Base-by-base conservation (phyloP, 2,888 invertebrate species). In the Dugesia japonica region DNA sequence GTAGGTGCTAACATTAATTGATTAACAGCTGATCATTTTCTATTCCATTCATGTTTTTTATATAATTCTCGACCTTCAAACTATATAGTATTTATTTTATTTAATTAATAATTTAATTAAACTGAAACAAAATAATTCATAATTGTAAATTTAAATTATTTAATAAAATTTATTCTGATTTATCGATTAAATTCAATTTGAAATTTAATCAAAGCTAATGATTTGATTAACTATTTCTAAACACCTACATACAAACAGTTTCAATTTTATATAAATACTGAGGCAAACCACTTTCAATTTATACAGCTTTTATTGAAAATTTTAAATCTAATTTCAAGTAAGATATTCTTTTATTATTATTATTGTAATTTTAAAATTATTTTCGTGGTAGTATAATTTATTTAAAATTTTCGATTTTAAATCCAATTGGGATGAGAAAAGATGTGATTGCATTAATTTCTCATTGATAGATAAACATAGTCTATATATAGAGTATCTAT, bases 1-100 rank as follows among this genome's bases (percentile, higher is more conserved):
- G 56, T 56, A 56, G 56, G 56, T 56, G 56, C 56, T 4, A n/a
- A n/a, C 56, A 56, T 20, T 56, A 13, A n/a, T n/a, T 13, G 56
- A 56, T 56, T 56, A 56, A n/a, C 56, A 56, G 56, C 56, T 56
- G 56, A 56, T 56, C 56, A 56, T 56, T 56, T 56, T 56, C 56
- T 56, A n/a, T 56, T 56, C 56, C 56, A 56, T 56, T 56, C 56
- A 56, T 56, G 56, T 20, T 20, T 20, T 56, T 56, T 23, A 56
- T 4, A 56, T 7, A 56, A 23, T 20, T 1, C 4, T 9, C n/a
- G 56, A 13, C 56, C 56, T 56, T 56, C 20, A 56, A 23, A 56
- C 56, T 56, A 56, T 56, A 56, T 56, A 56, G 56, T 56, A 20
- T 56, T 13, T 38, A 38, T 38, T 38, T 38, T 17, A 38, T 38